A percentile compares a stretch with the other conserved stretches of the same genome.
Evolutionary conservation across 2,797 vertebrate species (phyloP).

Genomic region (Crenuchus spilurus): DNA sequence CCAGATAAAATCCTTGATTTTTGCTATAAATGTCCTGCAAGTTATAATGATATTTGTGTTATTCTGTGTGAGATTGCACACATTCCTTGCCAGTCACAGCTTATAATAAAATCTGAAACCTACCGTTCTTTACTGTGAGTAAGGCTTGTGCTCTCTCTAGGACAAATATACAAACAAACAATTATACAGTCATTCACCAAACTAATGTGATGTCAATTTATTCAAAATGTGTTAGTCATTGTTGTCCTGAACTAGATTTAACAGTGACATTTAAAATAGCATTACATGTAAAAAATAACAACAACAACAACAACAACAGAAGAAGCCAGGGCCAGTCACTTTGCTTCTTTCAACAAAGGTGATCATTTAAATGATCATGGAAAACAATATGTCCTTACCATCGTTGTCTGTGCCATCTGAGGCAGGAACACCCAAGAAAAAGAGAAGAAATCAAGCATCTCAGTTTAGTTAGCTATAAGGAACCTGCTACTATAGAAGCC

Average conservation of each 20-base stretch:
- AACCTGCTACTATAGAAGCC: conserved; percentile 41
- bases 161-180: conserved; percentile 7
- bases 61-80: background rate
- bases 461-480: conserved; percentile 34
- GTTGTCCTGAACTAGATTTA: background rate
- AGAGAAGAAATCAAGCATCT: conserved; percentile 20
- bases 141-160: conserved; percentile 38
- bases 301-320: no score
- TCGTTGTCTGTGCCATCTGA: conserved; percentile 54
- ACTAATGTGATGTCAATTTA: background rate
- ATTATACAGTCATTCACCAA: background rate
- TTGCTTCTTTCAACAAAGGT: no score
- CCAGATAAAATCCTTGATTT: no score
- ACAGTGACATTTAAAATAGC: no score
- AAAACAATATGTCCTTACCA: conserved; percentile 40
- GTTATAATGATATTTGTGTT: background rate
- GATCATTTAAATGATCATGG: background rate
- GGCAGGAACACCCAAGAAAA: conserved; percentile 16
- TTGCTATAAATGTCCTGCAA: no score
- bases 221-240: background rate
- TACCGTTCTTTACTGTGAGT: conserved; percentile 29
- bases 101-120: background rate
- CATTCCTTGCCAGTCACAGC: background rate
- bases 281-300: no score
- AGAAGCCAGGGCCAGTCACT: no score